Conservation (phyloP, 1,140 invertebrate genomes). For the Zaprionus nigranus region DNA sequence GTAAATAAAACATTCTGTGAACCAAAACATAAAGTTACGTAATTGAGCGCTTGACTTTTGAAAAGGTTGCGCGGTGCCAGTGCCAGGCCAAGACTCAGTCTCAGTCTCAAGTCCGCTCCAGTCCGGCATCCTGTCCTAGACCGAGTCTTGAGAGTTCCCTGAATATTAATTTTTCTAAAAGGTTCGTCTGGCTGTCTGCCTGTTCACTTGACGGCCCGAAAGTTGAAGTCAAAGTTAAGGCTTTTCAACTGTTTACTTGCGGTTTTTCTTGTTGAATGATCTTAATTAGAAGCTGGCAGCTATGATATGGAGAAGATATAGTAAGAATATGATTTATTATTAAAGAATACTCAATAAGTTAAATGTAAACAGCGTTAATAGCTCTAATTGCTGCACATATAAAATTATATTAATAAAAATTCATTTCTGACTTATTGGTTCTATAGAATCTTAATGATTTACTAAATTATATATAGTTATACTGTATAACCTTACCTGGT, state of each 20-base stretch:
- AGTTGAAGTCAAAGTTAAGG: background rate
- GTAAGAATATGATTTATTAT: background rate
- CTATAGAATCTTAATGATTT: too few relatives aligned
- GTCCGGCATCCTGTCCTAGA: background rate
- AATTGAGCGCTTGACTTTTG: slow-evolving; percentile 63
- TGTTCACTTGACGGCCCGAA: background rate
- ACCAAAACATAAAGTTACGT: slow-evolving; percentile 57
- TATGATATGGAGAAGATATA: background rate
- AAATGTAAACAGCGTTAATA: too few relatives aligned
- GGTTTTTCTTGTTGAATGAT: background rate
- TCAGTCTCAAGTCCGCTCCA: background rate
- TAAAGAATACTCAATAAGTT: background rate
- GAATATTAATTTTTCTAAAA: slow-evolving; percentile 55
- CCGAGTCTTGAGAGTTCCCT: slow-evolving; percentile 28
- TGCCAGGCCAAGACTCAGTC: background rate
- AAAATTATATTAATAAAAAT: too few relatives aligned
- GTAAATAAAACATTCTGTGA: slow-evolving; percentile 60
- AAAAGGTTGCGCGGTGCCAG: slow-evolving; percentile 22
- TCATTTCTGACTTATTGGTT: too few relatives aligned
- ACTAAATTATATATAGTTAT: too few relatives aligned
- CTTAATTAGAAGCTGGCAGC: background rate
- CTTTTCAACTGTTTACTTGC: slow-evolving; percentile 2
- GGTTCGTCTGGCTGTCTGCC: background rate
- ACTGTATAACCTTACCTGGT: too few relatives aligned
- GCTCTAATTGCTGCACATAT: too few relatives aligned